phyloP scores from a whole-genome alignment of 2,888 invertebrate species.

The Cordilura impudica region DNA sequence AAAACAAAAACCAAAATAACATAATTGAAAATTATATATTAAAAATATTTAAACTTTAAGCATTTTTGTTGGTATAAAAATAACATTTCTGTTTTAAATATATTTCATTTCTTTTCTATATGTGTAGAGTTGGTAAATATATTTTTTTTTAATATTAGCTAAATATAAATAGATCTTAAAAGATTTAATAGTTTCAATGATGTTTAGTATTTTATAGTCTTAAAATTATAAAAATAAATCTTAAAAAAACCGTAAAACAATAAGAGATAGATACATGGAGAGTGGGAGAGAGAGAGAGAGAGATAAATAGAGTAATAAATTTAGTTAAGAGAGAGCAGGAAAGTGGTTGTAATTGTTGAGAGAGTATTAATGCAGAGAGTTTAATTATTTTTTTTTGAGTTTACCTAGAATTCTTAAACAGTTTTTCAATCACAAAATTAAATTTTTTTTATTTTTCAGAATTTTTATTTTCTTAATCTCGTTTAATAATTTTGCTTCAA shows the following conservation, averaged over 20 bases:
- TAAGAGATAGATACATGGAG: not conserved
- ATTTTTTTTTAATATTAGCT: conserved; percentile 10
- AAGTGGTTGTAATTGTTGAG: not conserved
- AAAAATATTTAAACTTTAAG: conserved; percentile 40
- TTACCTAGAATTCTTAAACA: too few relatives aligned
- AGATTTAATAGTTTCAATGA: not conserved
- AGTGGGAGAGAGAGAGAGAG: not conserved
- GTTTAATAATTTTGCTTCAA: too few relatives aligned
- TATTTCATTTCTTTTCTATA: conserved; percentile 1
- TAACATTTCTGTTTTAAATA: conserved; percentile 28
- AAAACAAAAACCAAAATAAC: conserved; percentile 53
- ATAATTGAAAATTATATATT: conserved; percentile 45
- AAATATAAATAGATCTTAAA: conserved; percentile 29
- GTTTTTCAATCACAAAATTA: too few relatives aligned
- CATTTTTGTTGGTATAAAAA: conserved; percentile 52
- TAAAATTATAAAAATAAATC: not conserved
- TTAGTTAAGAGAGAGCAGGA: not conserved
- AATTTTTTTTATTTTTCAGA: too few relatives aligned
- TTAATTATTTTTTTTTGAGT: too few relatives aligned
- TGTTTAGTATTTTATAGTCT: conserved; percentile 4
- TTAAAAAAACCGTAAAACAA: conserved; percentile 6
- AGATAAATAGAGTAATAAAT: not conserved
- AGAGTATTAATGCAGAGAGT: not conserved
- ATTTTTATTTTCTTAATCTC: too few relatives aligned
- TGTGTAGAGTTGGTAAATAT: conserved; percentile 19